Evolutionary conservation across 2,797 vertebrate genomes (phyloP).

Genomic region (Kryptopterus vitreolus): DNA sequence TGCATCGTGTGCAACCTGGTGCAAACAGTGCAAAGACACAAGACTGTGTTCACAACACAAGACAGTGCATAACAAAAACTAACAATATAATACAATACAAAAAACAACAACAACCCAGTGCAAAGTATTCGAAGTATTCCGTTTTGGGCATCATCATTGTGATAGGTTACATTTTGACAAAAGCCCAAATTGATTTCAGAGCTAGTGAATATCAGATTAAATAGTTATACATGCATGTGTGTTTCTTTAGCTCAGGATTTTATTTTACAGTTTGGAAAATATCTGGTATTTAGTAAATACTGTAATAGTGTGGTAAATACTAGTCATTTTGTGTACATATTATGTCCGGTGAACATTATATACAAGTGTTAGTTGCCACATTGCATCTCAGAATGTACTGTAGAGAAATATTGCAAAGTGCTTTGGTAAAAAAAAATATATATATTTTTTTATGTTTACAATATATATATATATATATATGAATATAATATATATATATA

Average conservation of each 20-base stretch:
- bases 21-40: too few relatives aligned
- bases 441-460: too few relatives aligned
- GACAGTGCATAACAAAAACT: too few relatives aligned
- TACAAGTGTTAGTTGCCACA: not conserved
- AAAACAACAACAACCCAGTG: too few relatives aligned
- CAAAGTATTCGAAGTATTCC: too few relatives aligned
- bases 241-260: not conserved
- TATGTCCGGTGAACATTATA: not conserved
- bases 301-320: not conserved
- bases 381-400: not conserved
- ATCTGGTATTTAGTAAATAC: not conserved
- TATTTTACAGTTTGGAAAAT: not conserved
- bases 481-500: too few relatives aligned
- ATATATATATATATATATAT: too few relatives aligned
- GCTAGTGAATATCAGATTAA: not conserved
- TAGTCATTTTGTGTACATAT: not conserved
- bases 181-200: not conserved
- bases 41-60: too few relatives aligned
- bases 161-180: not conserved
- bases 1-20: too few relatives aligned
- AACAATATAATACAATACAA: too few relatives aligned
- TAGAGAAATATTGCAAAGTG: not conserved
- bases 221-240: not conserved
- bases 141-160: too few relatives aligned
- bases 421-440: not conserved